phyloP scores from a whole-genome alignment of 2,113 vertebrate species.

The Procapra przewalskii region DNA sequence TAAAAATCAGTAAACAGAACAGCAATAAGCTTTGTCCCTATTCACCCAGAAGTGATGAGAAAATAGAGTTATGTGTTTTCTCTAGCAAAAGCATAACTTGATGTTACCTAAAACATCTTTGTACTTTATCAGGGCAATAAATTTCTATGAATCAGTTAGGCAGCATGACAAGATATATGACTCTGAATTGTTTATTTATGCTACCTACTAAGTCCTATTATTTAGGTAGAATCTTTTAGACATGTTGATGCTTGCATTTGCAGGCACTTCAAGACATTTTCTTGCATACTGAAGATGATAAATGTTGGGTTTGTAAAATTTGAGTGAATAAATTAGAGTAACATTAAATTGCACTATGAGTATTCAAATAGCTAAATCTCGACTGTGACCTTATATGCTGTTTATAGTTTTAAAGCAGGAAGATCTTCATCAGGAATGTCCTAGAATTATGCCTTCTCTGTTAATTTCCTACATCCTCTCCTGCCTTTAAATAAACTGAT shows the following conservation, averaged over 20 bases:
- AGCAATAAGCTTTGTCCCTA: slow-evolving; percentile 50
- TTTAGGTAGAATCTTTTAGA: not conserved
- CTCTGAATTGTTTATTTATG: not conserved
- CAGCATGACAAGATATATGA: not conserved
- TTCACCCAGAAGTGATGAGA: slow-evolving; percentile 49
- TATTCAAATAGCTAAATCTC: not conserved
- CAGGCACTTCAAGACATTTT: not conserved
- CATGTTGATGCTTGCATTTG: not conserved
- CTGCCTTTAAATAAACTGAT: slow-evolving; percentile 22
- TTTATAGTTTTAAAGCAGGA: not conserved
- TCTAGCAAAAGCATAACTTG: slow-evolving; percentile 43
- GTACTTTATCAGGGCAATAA: not conserved
- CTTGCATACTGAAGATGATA: not conserved
- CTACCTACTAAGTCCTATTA: not conserved
- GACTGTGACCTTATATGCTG: not conserved
- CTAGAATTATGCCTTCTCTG: not conserved
- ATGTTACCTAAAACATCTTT: slow-evolving; percentile 19
- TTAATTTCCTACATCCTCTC: not conserved
- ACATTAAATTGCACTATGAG: not conserved
- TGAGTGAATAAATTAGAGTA: not conserved
- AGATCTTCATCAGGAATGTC: not conserved
- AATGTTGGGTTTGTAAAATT: not conserved
- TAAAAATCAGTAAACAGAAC: slow-evolving; percentile 57
- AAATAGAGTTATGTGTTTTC: slow-evolving; percentile 47
- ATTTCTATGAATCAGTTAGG: slow-evolving; percentile 7